Percentiles rank a stretch among this genome's conserved stretches.
These are phyloP conservation scores for Oscheius onirici DNA, from an alignment of 2,888 invertebrate species.

Conservation along the genomic window DNA sequence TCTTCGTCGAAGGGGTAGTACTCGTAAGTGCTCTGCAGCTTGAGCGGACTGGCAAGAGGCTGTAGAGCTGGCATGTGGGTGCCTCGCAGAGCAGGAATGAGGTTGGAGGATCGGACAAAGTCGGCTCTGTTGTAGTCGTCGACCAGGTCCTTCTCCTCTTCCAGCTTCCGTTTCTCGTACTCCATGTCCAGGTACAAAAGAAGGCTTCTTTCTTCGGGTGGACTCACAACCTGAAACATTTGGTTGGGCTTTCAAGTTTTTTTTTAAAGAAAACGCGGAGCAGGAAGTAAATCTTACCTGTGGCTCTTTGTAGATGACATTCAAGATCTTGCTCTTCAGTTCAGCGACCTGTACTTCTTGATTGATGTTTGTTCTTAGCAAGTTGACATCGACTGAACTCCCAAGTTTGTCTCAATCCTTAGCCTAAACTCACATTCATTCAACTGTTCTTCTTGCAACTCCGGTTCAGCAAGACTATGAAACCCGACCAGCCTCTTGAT, in stretches of 20 bases:
- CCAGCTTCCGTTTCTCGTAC: constrained; percentile 41
- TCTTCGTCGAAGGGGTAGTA: constrained; percentile 29
- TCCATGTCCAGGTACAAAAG: constrained; percentile 44
- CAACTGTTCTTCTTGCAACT: constrained; percentile 33
- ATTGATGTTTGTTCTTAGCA: constrained; percentile 27
- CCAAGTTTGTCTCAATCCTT: neutral
- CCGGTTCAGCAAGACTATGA: constrained; percentile 34
- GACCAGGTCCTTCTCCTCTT: constrained; percentile 34
- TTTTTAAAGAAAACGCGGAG: neutral
- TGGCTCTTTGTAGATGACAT: constrained; percentile 36
- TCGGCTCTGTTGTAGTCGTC: constrained; percentile 15
- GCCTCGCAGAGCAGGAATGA: constrained; percentile 22
- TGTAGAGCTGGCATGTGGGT: neutral
- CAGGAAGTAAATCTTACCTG: constrained; percentile 14
- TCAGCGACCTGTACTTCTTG: neutral
- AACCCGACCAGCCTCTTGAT: constrained; percentile 42
- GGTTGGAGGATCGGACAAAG: constrained; percentile 13
- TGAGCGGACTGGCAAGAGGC: neutral
- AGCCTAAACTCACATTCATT: constrained; percentile 41
- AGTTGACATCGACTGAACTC: constrained; percentile 39
- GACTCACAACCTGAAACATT: constrained; percentile 23
- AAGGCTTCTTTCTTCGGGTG: constrained; percentile 41
- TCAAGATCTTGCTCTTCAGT: constrained; percentile 31
- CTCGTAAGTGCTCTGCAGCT: constrained; percentile 24
- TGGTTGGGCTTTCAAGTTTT: neutral